Base-by-base conservation (phyloP, 2,797 vertebrate genomes). In the Chromis chromis region DNA sequence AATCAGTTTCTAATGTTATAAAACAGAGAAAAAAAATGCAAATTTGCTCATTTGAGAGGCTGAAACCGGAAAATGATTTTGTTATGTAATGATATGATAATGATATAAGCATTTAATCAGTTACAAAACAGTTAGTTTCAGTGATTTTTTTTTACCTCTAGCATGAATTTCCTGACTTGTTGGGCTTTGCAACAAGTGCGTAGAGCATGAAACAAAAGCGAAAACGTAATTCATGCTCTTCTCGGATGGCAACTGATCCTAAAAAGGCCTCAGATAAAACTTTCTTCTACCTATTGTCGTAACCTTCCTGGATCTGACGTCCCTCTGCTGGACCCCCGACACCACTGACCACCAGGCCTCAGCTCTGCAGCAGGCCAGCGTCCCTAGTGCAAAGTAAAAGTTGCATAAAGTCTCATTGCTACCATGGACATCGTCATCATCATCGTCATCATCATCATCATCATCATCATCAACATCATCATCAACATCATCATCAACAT, bases 361-460 rank as follows among this genome's bases (percentile, higher is more conserved):
- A 70, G 44, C 83, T 70, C 80, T 83, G 81, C 86, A 83, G 67
- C 72, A 79, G 84, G 75, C 81, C 71, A 61, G 81, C 68, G 21
- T 79, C 71, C 77, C 74, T 79, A 87, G 88, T 93, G 89, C 89
- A 93, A 87, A 93, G 85, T 77, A 91, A 89, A 87, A 81, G 83
- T 91, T 92, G 91, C 91, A 92, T 92, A 89, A 83, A 86, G 82
- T 85, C 81, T 87, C 81, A 78, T 76, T 78, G 68, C 77, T 74
- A 86, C 81, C 78, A 50, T 70, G 67, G 60, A 66, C 68, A 50
- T 57, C 52, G 58, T 40, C 71, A 50, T 77, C 63, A 40, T 66
- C 49, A 57, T 40, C 62, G 31, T 65, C 64, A 53, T 68, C 50
- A 44, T 50, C 56, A 49, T 73, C 75, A 57, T 76, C 60, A 10